Base-by-base conservation (phyloP, 2,113 vertebrate genomes). In the Anarrhichthys ocellatus region DNA sequence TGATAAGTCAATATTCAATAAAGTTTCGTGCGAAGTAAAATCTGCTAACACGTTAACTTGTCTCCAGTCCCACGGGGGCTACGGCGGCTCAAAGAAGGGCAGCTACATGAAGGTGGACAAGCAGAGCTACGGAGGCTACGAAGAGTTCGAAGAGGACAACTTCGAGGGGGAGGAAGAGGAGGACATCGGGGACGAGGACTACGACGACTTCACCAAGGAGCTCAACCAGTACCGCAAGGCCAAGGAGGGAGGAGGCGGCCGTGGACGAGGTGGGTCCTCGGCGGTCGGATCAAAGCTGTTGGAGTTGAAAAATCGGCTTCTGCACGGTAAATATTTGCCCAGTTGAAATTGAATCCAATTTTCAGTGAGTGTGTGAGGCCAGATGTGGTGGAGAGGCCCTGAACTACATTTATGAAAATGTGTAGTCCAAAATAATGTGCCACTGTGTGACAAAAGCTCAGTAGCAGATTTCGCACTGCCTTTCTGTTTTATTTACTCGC, bases 121-220 rank as follows among this genome's bases (percentile, higher is more conserved):
- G 92, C 96, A 96, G 87, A 89, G 84, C 78, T 99, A 98, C 0
- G 88, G 95, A 20, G 90, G 95, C 87, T 99, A 98, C 0, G 97
- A 97, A 1, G 96, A 97, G 2, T 98, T 97, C 0, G 96, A 98
- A 36, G 96, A 95, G 0, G 97, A 99, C 38, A 96, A 95, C 73
- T 98, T 94, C 0, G 97, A 98, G 85, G 96, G 93, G 0, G 97
- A 97, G 1, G 98, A 97, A 14, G 97, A 98, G 0, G 96, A 98
- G 4, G 97, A 98, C 1, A 54, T 97, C 74, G 95, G 73, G 0
- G 97, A 97, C 0, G 97, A 98, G 0, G 97, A 97, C 8, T 98
- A 97, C 0, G 97, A 99, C 0, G 97, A 98, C 89, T 99, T 98
- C 46, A 66, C 96, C 15, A 98, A 98, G 83, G 97, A 99, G 90